A percentile compares a stretch with the other conserved stretches of the same genome.
Conservation (phyloP, 2,113 vertebrate species). For the Trematomus loennbergii region DNA sequence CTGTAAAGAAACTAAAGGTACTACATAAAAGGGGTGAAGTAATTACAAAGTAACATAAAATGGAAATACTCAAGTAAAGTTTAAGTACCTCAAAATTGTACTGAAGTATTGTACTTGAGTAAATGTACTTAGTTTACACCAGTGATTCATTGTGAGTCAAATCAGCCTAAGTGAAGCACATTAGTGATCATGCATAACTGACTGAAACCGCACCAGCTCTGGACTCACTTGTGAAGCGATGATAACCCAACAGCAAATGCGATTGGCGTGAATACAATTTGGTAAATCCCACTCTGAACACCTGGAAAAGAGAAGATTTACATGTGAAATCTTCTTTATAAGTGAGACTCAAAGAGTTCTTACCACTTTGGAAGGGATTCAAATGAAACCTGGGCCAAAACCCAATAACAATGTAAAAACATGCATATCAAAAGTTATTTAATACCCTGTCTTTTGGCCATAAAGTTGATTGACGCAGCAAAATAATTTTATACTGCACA, state of each 20-base stretch:
- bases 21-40: no score
- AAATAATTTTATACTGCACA: conserved; percentile 13
- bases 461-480: conserved; percentile 31
- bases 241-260: conserved; percentile 12
- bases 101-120: no score
- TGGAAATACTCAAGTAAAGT: no score
- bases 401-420: conserved; percentile 10
- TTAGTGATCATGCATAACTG: conserved; percentile 32
- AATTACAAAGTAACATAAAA: no score
- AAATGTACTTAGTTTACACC: no score
- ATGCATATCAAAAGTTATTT: conserved; percentile 43
- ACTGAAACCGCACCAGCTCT: conserved; percentile 32
- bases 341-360: not conserved
- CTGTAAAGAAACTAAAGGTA: no score
- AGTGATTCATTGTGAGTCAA: conserved; percentile 9
- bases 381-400: conserved; percentile 2
- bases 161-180: conserved; percentile 38
- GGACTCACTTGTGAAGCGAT: conserved; percentile 22
- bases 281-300: conserved; percentile 16
- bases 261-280: not conserved
- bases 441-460: conserved; percentile 14
- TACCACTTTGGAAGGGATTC: conserved; percentile 5
- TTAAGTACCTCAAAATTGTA: no score
- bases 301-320: not conserved
- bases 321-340: conserved; percentile 8